These are phyloP conservation scores for Brotula barbata DNA, from an alignment of 2,797 vertebrate species.

Conservation along the genomic window DNA sequence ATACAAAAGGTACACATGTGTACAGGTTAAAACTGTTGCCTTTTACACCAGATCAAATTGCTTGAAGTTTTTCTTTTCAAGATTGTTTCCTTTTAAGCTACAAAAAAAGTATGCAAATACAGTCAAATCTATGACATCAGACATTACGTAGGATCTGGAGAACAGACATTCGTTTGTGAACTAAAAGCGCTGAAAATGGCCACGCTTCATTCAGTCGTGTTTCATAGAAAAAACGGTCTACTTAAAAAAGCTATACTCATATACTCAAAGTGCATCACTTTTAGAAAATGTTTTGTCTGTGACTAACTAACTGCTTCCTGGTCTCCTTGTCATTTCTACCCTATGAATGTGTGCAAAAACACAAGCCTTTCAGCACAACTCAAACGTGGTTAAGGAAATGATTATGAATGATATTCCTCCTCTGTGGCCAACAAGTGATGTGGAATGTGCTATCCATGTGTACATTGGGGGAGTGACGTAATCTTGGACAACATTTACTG, in stretches of 20 bases:
- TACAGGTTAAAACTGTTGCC: neutral
- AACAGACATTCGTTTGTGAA: too few relatives aligned
- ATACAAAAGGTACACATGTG: slow-evolving; percentile 10
- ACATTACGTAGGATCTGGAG: too few relatives aligned
- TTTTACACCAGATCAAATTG: neutral
- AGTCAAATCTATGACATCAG: too few relatives aligned
- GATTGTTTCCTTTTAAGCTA: too few relatives aligned
- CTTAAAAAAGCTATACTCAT: too few relatives aligned
- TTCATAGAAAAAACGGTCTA: neutral
- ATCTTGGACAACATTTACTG: slow-evolving; percentile 4
- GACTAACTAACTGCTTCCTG: neutral
- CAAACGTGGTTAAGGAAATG: too few relatives aligned
- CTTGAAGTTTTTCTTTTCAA: too few relatives aligned
- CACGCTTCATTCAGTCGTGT: neutral
- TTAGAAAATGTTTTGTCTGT: neutral
- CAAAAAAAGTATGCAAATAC: too few relatives aligned
- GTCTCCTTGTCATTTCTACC: neutral
- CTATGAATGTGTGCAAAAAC: neutral
- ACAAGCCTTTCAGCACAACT: neutral
- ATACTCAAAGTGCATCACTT: neutral
- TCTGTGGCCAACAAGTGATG: neutral
- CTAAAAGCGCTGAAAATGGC: neutral
- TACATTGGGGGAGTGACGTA: slow-evolving; percentile 29
- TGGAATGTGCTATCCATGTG: slow-evolving; percentile 24
- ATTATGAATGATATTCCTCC: too few relatives aligned